Conservation (phyloP, 2,113 vertebrate species). For the Pipra filicauda region DNA sequence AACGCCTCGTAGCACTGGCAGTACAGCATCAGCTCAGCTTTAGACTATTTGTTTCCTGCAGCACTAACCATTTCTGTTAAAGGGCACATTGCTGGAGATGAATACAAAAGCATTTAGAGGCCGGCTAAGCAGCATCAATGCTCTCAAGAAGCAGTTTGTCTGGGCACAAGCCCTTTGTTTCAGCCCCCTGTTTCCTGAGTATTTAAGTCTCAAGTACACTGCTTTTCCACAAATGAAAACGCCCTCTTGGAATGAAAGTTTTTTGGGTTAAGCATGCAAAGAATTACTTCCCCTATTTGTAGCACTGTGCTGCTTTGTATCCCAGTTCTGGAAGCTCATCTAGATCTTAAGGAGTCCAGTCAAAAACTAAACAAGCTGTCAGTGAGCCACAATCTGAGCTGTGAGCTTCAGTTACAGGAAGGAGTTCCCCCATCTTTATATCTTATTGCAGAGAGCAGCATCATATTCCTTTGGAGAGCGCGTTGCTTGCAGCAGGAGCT, state of each 20-base stretch:
- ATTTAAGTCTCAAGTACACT: constrained; percentile 29
- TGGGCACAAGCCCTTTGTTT: constrained; percentile 31
- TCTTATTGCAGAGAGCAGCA: constrained; percentile 44
- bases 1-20: constrained; percentile 4
- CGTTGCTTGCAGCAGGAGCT: constrained; percentile 47
- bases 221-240: constrained; percentile 35
- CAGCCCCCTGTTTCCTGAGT: constrained; percentile 36
- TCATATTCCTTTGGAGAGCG: constrained; percentile 8
- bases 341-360: constrained; percentile 35
- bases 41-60: constrained; percentile 38
- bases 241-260: constrained; percentile 30
- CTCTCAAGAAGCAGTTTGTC: constrained; percentile 30
- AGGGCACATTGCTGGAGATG: constrained; percentile 43
- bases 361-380: constrained; percentile 29
- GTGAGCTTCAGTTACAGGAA: constrained; percentile 51
- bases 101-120: constrained; percentile 44
- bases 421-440: constrained; percentile 38
- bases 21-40: constrained; percentile 44
- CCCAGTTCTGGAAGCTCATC: constrained; percentile 41
- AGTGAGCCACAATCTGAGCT: constrained; percentile 43
- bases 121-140: not conserved
- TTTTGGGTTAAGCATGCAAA: constrained; percentile 51
- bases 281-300: constrained; percentile 40
- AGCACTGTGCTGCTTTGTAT: constrained; percentile 41
- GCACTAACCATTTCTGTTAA: constrained; percentile 34